Base-by-base conservation (phyloP, 2,797 vertebrate genomes). In the Neopelma chrysocephalum region DNA sequence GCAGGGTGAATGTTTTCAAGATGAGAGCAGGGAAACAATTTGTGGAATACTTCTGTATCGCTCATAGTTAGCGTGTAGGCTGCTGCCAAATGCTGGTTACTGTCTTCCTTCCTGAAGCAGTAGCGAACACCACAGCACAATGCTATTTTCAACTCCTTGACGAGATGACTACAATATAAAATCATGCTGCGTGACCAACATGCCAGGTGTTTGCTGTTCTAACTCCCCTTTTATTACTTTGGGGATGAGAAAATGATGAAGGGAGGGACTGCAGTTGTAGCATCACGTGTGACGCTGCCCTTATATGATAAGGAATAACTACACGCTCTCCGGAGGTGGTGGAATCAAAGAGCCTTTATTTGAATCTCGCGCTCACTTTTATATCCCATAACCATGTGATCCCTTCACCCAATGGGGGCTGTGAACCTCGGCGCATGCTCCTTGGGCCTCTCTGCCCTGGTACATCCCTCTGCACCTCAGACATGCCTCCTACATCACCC, bases 101-200 rank as follows among this genome's bases (percentile, higher is more conserved):
- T 98, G 96, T 97, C 96, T 97, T 92, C 56, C 97, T 97, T 97
- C 96, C 95, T 97, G 95, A 78, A 90, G 89, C 95, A 78, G 96
- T 58, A 70, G 70, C 34, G 42, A 94, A 42, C 82, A 26, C 85
- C 96, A 92, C 87, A 90, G 90, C 87, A 91, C 53, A 48, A 81
- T 85, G 90, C 96, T 98, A 96, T 98, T 98, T 97, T 97, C 95
- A 90, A 97, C 93, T 96, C 71, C 81, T 43, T 86, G 95, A 97
- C 65, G 51, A 94, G 96, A 97, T 97, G 97, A 98, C 97, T 98
- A 96, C 87, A 97, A 97, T 89, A 90, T 95, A 96, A 97, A 97
- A 80, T 92, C 94, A 91, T 88, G 86, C 94, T 96, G 95, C 94
- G 86, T 97, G 97, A 97, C 97, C 97, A 97, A 64, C 83, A 53